Base-by-base conservation (phyloP, 2,797 vertebrate genomes). In the Pygocentrus nattereri region DNA sequence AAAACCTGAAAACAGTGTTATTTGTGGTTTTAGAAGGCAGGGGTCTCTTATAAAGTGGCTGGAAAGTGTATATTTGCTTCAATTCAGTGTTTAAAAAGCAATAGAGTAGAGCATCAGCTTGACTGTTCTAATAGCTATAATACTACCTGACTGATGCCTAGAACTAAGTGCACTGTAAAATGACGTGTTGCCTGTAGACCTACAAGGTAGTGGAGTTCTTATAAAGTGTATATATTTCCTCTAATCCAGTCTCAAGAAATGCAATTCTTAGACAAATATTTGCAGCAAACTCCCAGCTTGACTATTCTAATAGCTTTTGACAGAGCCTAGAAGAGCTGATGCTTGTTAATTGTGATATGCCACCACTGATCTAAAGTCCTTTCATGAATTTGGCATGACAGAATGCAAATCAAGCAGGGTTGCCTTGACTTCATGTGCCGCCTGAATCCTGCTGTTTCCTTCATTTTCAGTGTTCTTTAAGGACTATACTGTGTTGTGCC, bases 401-500 rank as follows among this genome's bases (percentile, higher is more conserved):
- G 76, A 80, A 81, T 76, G 78, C 78, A 85, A 83, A 85, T 81
- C 69, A 80, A 80, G 77, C 5, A 10, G 13, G 49, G 12, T 76
- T 56, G 79, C 59, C 38, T 81, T 31, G 52, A 47, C 83, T 76
- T 67, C 65, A 64, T 19, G 59, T 47, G 38, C 74, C 49, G 30
- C 25, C 44, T 68, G 78, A 58, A 5, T 85, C 81, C 85, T 25
- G 75, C 81, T 76, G 75, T 81, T 83, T 81, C 47, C 64, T 81
- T 82, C 52, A 50, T 56, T 31, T 34, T 38, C 34, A 49, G 73
- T 71, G 76, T 76, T 86, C 87, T 71, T 82, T 68, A 47, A 74
- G 74, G 79, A 82, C n/a, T 67, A 78, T 87, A 86, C 67, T 71
- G 47, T 54, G 76, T 76, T 62, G 74, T 50, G 78, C 34, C 79